These are phyloP conservation scores for Conus canariensis DNA, from an alignment of 2,888 invertebrate species.

Conservation along the genomic window DNA sequence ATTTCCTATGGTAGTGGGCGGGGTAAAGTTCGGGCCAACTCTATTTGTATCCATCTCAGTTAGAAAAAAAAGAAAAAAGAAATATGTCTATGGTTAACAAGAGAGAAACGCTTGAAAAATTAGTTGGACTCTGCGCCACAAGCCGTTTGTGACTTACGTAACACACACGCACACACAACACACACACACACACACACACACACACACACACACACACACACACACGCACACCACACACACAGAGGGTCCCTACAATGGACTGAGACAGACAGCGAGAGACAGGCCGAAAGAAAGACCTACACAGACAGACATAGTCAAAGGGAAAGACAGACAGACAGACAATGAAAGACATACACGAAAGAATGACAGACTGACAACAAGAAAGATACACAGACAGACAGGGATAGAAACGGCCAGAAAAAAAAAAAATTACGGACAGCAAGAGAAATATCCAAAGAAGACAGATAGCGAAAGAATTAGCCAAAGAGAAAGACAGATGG, in stretches of 20 bases:
- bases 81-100: too few relatives aligned
- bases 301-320: background rate
- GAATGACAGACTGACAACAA: too few relatives aligned
- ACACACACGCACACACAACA: background rate
- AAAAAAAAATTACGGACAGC: background rate
- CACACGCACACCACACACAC: background rate
- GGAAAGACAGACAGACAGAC: background rate
- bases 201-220: background rate
- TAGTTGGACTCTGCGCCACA: too few relatives aligned
- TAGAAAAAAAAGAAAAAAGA: too few relatives aligned
- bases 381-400: background rate
- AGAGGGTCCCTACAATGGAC: background rate
- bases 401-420: background rate
- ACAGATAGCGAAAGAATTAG: background rate
- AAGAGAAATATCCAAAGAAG: background rate
- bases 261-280: background rate
- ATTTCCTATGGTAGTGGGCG: too few relatives aligned
- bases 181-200: background rate
- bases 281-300: background rate
- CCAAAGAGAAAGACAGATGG: background rate
- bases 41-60: too few relatives aligned
- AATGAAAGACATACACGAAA: too few relatives aligned
- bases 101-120: too few relatives aligned
- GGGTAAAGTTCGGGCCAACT: too few relatives aligned
- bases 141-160: background rate